Percentiles rank a stretch among this genome's conserved stretches.
These are phyloP conservation scores for Myiothlypis chrysogaster DNA, from an alignment of 2,797 vertebrate species.

Conservation along the genomic window DNA sequence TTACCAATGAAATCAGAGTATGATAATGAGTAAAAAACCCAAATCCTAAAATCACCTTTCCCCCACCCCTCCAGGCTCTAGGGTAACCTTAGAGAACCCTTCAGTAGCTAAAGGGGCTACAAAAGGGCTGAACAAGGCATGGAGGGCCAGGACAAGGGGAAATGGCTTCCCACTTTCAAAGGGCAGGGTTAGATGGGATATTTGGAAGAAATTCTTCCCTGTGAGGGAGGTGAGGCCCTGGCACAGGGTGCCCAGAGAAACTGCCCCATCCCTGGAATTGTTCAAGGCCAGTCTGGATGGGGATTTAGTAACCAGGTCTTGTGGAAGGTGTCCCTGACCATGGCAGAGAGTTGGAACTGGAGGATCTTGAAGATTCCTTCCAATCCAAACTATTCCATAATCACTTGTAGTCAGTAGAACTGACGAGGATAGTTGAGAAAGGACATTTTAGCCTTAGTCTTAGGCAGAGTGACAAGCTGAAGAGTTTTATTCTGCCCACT, in stretches of 20 bases:
- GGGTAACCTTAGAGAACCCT: not conserved
- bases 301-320: accelerated
- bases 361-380: not conserved
- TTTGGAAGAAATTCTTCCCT: not conserved
- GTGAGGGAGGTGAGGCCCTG: not conserved
- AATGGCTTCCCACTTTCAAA: not conserved
- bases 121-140: not conserved
- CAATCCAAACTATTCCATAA: not conserved
- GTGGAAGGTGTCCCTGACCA: not conserved
- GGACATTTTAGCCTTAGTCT: not conserved
- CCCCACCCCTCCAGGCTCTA: not conserved
- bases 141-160: not conserved
- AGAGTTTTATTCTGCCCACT: not conserved
- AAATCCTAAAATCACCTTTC: not conserved
- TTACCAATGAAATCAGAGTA: not conserved
- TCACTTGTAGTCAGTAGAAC: not conserved
- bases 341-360: accelerated
- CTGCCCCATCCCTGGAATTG: not conserved
- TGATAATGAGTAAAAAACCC: not conserved
- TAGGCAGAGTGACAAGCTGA: not conserved
- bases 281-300: not conserved
- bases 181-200: not conserved
- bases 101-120: not conserved
- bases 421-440: not conserved
- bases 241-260: not conserved